A percentile compares a stretch with the other conserved stretches of the same genome.
phyloP scores from a whole-genome alignment of 2,888 invertebrate genomes.

The Rhagophthalmus giganteus region DNA sequence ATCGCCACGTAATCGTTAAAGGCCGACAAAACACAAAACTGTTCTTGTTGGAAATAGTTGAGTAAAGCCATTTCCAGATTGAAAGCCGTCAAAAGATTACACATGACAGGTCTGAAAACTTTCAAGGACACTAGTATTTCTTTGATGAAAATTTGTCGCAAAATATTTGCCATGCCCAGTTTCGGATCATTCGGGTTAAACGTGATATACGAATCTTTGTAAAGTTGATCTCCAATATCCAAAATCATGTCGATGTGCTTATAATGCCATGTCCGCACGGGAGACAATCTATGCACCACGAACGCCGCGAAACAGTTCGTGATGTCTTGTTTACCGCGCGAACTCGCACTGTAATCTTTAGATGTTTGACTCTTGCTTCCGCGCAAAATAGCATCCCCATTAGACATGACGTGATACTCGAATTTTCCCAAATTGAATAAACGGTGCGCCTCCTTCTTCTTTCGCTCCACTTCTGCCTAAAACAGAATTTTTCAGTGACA shows the following conservation, averaged over 20 bases:
- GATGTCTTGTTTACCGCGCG: constrained; percentile 56
- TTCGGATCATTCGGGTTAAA: constrained; percentile 57
- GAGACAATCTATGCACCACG: constrained; percentile 60
- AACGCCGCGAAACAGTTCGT: constrained; percentile 60
- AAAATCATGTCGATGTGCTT: constrained; percentile 61
- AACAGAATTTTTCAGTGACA: constrained; percentile 2
- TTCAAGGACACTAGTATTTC: constrained; percentile 49
- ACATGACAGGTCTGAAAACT: constrained; percentile 45
- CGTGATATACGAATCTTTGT: constrained; percentile 63
- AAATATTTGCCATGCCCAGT: constrained; percentile 47
- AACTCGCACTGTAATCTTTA: constrained; percentile 53
- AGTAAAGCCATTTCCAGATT: constrained; percentile 51
- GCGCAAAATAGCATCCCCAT: constrained; percentile 56
- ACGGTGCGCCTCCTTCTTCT: constrained; percentile 46
- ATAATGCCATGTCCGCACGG: constrained; percentile 60
- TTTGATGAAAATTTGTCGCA: constrained; percentile 62
- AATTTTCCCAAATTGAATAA: constrained; percentile 50
- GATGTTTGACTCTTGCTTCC: constrained; percentile 50
- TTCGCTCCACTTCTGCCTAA: constrained; percentile 42
- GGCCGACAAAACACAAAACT: constrained; percentile 60
- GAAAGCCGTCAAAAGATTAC: constrained; percentile 35
- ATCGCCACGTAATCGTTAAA: constrained; percentile 60
- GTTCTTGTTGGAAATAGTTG: constrained; percentile 63
- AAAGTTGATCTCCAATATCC: constrained; percentile 62
- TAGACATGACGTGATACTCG: constrained; percentile 39